Conservation (phyloP, 2,888 invertebrate genomes). For the Macroteleia sp. region DNA sequence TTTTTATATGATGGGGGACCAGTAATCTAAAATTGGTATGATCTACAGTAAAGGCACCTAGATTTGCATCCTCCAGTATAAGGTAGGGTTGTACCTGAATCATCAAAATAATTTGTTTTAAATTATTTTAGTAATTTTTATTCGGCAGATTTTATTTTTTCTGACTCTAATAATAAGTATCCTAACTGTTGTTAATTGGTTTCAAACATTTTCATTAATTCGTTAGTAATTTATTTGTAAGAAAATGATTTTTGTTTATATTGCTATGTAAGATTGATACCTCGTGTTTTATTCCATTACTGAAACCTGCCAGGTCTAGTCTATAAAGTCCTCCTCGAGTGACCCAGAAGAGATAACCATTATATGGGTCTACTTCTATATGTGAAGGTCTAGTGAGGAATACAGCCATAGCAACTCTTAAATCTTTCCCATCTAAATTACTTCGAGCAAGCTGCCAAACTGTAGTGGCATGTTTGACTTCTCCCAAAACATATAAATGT, state of each 20-base stretch:
- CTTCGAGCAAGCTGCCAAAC: slow-evolving; percentile 91
- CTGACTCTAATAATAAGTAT: too few species aligned
- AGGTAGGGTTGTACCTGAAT: slow-evolving; percentile 86
- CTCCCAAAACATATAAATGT: slow-evolving; percentile 92
- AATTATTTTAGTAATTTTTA: background rate
- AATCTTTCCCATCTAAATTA: slow-evolving; percentile 89
- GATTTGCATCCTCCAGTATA: slow-evolving; percentile 87
- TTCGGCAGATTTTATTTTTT: too few species aligned
- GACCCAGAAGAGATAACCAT: slow-evolving; percentile 95
- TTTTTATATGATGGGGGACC: slow-evolving; percentile 89
- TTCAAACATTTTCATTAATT: too few species aligned
- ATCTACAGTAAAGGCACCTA: slow-evolving; percentile 94
- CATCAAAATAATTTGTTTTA: background rate
- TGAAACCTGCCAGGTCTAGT: slow-evolving; percentile 90
- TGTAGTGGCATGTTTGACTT: slow-evolving; percentile 86
- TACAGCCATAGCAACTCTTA: slow-evolving; percentile 89
- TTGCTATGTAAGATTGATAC: too few species aligned
- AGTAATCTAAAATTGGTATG: slow-evolving; percentile 92
- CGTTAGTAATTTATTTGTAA: too few species aligned
- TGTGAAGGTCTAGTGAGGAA: slow-evolving; percentile 89
- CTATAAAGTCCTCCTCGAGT: slow-evolving; percentile 89
- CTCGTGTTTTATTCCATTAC: slow-evolving; percentile 90
- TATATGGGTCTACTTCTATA: slow-evolving; percentile 95
- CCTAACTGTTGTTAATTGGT: too few species aligned
- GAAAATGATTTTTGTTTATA: too few species aligned